phyloP scores from a whole-genome alignment of 2,888 invertebrate genomes.

The Beris chalybata region DNA sequence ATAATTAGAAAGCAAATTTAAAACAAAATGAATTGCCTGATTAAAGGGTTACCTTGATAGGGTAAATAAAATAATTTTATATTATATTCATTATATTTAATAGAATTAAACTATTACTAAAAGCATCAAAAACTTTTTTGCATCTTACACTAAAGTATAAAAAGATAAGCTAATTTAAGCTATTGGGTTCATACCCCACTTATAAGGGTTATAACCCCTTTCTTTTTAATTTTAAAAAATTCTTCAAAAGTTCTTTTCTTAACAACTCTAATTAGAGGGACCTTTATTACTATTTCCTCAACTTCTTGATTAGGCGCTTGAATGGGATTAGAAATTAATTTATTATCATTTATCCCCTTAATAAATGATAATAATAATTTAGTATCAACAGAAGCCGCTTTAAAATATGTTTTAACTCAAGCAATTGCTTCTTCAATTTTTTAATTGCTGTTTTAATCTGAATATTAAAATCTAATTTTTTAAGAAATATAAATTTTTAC shows the following conservation, averaged over 20 bases:
- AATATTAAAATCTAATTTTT: constrained; percentile 36
- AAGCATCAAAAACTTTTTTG: constrained; percentile 54
- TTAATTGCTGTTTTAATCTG: constrained; percentile 57
- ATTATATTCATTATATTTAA: too few species aligned
- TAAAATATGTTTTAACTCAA: constrained; percentile 66
- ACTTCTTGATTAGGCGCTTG: constrained; percentile 59
- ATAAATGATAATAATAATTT: constrained; percentile 59
- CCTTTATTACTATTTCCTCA: constrained; percentile 25
- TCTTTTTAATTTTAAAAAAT: constrained; percentile 60
- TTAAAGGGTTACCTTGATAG: too few species aligned
- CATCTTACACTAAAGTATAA: constrained; percentile 63
- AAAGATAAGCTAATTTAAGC: constrained; percentile 58
- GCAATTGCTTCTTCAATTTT: constrained; percentile 62
- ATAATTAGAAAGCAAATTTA: too few species aligned
- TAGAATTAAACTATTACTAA: too few species aligned
- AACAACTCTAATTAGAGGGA: constrained; percentile 53
- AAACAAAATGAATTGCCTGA: too few species aligned
- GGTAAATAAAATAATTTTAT: too few species aligned
- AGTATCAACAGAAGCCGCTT: constrained; percentile 59
- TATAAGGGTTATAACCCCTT: constrained; percentile 57
- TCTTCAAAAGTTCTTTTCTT: constrained; percentile 60
- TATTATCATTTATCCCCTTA: constrained; percentile 64
- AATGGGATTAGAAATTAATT: constrained; percentile 67
- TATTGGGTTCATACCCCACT: constrained; percentile 58
- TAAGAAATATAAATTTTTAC: too few species aligned